These are phyloP conservation scores for Agrypnus murinus DNA, from an alignment of 2,888 invertebrate genomes.

Conservation along the genomic window DNA sequence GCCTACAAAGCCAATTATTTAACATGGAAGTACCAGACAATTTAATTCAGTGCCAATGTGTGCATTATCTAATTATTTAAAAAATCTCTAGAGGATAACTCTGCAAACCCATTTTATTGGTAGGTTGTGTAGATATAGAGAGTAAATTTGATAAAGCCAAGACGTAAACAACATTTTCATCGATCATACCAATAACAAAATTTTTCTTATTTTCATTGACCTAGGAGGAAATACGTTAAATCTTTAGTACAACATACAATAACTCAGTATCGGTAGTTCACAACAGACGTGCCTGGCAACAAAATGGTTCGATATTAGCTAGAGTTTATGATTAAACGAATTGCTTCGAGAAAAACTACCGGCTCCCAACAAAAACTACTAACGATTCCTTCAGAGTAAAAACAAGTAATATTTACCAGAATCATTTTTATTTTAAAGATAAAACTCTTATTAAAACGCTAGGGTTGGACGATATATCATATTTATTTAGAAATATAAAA, in stretches of 20 bases:
- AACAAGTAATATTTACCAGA: conserved; percentile 11
- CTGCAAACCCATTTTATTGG: neutral
- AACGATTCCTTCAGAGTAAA: conserved; percentile 35
- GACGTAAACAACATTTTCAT: conserved; percentile 20
- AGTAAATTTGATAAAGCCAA: conserved; percentile 15
- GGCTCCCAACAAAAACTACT: conserved; percentile 30
- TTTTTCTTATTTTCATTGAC: conserved; percentile 29
- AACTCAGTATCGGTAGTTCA: conserved; percentile 52
- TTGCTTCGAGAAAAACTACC: conserved; percentile 36
- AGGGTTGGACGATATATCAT: too few species aligned
- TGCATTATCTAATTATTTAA: conserved; percentile 42
- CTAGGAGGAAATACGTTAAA: conserved; percentile 36
- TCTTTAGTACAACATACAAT: conserved; percentile 44
- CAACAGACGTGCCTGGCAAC: conserved; percentile 51
- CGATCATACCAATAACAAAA: conserved; percentile 14
- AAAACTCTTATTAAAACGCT: conserved; percentile 1
- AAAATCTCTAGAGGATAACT: neutral
- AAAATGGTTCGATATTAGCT: conserved; percentile 48
- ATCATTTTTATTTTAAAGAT: conserved; percentile 20
- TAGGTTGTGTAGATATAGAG: neutral
- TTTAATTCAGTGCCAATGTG: conserved; percentile 41
- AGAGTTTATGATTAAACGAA: conserved; percentile 50
- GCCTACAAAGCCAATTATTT: conserved; percentile 44
- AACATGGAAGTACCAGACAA: conserved; percentile 36
- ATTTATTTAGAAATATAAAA: too few species aligned